A percentile compares a stretch with the other conserved stretches of the same genome.
Conservation (phyloP, 2,888 invertebrate species). For the Herminia tarsipennalis region DNA sequence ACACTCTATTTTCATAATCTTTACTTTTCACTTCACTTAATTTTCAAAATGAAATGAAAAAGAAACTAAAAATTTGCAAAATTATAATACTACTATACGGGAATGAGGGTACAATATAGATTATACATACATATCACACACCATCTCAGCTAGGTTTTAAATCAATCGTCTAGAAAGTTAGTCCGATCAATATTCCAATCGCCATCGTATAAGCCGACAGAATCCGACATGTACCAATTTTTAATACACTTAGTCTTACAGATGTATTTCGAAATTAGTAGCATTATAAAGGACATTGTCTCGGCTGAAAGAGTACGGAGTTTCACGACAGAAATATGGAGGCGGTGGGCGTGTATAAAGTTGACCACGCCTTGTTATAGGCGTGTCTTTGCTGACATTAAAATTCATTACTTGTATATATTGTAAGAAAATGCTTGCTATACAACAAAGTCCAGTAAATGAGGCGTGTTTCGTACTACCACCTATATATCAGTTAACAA, state of each 20-base stretch:
- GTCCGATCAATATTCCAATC: constrained; percentile 74
- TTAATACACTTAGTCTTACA: constrained; percentile 41
- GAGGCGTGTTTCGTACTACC: not conserved
- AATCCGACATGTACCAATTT: constrained; percentile 36
- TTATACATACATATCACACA: constrained; percentile 19
- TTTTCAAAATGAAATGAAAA: no score
- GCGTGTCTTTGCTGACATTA: constrained; percentile 61
- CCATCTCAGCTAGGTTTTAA: constrained; percentile 54
- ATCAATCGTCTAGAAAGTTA: constrained; percentile 84
- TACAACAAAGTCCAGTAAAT: not conserved
- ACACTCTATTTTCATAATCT: no score
- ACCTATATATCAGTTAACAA: no score
- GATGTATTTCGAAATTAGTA: constrained; percentile 55
- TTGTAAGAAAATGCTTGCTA: constrained; percentile 14
- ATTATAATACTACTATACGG: no score
- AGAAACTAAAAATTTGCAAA: no score
- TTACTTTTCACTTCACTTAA: no score
- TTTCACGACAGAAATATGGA: constrained; percentile 56
- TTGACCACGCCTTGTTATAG: constrained; percentile 69
- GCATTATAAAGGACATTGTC: constrained; percentile 70
- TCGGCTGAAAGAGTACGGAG: constrained; percentile 58
- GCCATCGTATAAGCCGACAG: constrained; percentile 59
- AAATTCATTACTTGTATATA: constrained; percentile 45
- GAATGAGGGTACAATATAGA: no score
- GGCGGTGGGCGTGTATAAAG: constrained; percentile 72